Base-by-base conservation (phyloP, 2,113 vertebrate genomes). In the Probosciger aterrimus region DNA sequence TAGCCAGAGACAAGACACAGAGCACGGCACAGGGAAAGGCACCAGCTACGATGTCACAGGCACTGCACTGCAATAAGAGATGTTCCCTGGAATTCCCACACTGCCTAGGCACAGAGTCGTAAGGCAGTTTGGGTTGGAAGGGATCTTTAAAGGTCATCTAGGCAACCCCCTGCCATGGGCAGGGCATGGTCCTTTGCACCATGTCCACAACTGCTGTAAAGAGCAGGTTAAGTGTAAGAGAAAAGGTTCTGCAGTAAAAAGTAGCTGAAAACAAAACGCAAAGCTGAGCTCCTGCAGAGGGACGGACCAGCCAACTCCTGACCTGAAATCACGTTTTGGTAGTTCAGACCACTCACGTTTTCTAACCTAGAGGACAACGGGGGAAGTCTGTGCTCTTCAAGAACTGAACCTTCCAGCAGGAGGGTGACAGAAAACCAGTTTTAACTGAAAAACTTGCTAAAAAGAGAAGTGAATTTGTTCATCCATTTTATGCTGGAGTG, bases 1-100 rank as follows among this genome's bases (percentile, higher is more conserved):
- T 13, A 15, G 31, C 52, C 16, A 50, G 31, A n/a, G 50, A 31
- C 14, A 12, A 14, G 50, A 55, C 23, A 17, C 31, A 3, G 16
- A 0, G 6, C 3, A 13, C 1, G 16, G 11, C 4, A 3, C 23
- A 19, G 46, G 64, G 35, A 31, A 9, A 28, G 23, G 63, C 52
- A 20, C 43, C 43, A 18, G 31, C 35, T 67, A 19, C 2, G 4
- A 8, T 2, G 14, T 33, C 37, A 28, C 65, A 37, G 28, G 0
- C 2, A 7, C 31, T 35, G 53, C 5, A 5, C 25, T 50, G 52
- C 71, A 31, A 14, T 18, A 14, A n/a, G 46, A 39, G 33, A 27
- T 23, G 44, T 30, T 64, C 52, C 43, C 35, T 47, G 0, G 2
- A 24, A 39, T n/a, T 63, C 18, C 41, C 35, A 5, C 13, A 31